These are phyloP conservation scores for Toxonevra muliebris DNA, from an alignment of 2,888 invertebrate genomes.

Conservation along the genomic window DNA sequence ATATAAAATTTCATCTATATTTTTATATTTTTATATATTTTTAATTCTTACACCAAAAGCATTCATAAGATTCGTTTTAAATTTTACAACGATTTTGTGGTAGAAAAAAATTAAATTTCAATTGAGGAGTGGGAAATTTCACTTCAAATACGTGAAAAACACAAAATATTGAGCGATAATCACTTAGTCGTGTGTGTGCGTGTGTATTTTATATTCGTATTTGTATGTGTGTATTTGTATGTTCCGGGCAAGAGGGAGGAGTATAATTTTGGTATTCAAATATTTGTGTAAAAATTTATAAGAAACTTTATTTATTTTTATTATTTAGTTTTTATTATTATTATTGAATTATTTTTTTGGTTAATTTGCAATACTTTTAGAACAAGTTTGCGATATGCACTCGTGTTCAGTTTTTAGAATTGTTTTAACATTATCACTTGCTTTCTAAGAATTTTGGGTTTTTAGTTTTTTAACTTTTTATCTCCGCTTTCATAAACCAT, in stretches of 20 bases:
- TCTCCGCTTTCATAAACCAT: too few species aligned
- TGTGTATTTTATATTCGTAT: too few species aligned
- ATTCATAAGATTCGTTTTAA: slow-evolving; percentile 60
- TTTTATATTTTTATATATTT: slow-evolving; percentile 39
- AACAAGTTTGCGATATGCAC: slow-evolving; percentile 37
- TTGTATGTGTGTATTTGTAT: neutral
- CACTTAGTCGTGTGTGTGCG: neutral
- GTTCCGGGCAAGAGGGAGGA: too few species aligned
- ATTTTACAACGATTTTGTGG: slow-evolving; percentile 39
- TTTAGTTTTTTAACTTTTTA: slow-evolving; percentile 1
- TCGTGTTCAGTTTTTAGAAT: slow-evolving; percentile 5
- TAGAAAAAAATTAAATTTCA: neutral
- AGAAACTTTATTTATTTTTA: too few species aligned
- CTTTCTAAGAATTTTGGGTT: neutral
- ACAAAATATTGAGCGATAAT: neutral
- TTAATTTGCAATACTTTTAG: neutral
- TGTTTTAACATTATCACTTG: neutral
- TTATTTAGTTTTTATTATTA: too few species aligned
- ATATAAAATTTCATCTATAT: slow-evolving; percentile 44
- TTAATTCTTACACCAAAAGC: slow-evolving; percentile 57
- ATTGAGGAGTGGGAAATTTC: too few species aligned
- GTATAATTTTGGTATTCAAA: too few species aligned
- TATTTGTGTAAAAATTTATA: too few species aligned
- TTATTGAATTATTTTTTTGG: too few species aligned
- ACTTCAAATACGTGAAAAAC: too few species aligned